These are phyloP conservation scores for Conops quadrifasciatus DNA, from an alignment of 2,888 invertebrate species.

Conservation along the genomic window DNA sequence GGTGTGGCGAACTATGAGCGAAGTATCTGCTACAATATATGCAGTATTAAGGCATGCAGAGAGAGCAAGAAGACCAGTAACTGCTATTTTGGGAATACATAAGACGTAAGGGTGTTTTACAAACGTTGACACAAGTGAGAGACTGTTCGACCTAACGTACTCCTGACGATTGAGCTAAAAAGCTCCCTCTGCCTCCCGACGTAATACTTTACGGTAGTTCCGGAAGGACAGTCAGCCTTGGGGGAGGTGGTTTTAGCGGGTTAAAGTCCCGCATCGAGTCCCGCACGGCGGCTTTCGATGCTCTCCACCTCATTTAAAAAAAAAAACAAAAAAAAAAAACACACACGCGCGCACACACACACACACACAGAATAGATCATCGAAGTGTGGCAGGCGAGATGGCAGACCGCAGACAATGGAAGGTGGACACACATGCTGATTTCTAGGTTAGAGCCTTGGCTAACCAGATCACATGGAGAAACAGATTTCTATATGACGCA, in stretches of 20 bases:
- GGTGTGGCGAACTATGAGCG: neutral
- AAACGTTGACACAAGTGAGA: too few relatives aligned
- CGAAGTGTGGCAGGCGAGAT: slow-evolving; percentile 11
- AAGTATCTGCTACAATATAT: neutral
- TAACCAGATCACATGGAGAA: neutral
- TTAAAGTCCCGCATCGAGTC: too few relatives aligned
- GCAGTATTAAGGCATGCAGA: neutral
- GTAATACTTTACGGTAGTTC: neutral
- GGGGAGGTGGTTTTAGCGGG: too few relatives aligned
- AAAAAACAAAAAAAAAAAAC: slow-evolving; percentile 11
- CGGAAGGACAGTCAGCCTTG: neutral
- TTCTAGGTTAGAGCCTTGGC: neutral
- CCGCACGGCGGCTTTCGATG: slow-evolving; percentile 1
- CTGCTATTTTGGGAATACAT: too few relatives aligned
- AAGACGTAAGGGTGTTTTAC: too few relatives aligned
- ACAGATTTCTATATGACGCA: too few relatives aligned
- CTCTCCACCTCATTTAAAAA: neutral
- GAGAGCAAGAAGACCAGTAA: too few relatives aligned
- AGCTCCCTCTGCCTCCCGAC: neutral
- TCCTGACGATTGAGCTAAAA: slow-evolving; percentile 15
- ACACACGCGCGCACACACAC: too few relatives aligned
- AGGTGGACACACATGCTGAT: neutral
- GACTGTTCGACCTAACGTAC: too few relatives aligned
- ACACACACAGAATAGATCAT: too few relatives aligned
- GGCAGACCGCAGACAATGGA: neutral